Evolutionary conservation across 2,797 vertebrate genomes (phyloP), one percentile per base, ranked within the genome.

Genomic region (Aulostomus chinensis): DNA sequence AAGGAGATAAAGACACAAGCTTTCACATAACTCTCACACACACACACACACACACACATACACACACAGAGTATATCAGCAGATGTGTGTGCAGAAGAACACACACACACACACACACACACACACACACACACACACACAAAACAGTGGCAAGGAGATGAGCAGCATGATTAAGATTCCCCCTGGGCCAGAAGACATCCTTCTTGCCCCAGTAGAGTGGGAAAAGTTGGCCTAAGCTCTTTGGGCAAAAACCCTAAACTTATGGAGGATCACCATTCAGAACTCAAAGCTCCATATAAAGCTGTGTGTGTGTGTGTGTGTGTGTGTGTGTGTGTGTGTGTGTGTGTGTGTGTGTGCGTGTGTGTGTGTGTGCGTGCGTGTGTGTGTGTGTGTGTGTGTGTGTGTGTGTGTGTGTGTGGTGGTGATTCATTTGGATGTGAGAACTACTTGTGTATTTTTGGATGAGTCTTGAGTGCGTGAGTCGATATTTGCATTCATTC

Each of bases 101-200:
- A 22, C 16, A 9, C 30, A 39, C 7, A 39, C 41, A 37, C 39
- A 40, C 34, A 52, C 26, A 20, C 25, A 38, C 32, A 22, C 16
- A 9, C 30, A 39, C 7, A 39, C 41, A 37, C 39, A 21, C 26
- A 21, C 49, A 36, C 56, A 42, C 57, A 46, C 51, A 63, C 12
- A 38, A 12, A 16, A 57, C 20, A 16, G 32, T 17, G 46, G 56
- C 61, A 58, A 63, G n/a, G n/a, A n/a, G 52, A 68, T 73, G 67
- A 78, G 64, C 55, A 55, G 52, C 20, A 25, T 71, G 62, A 86
- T 85, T 69, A 74, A 81, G 72, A 72, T 28, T 64, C 55, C 55
- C 79, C 55, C 29, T 16, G 50, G 76, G 76, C 58, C 34, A 43
- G 40, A 45, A 60, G 63, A 63, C 67, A 80, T 79, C 60, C 62